Evolutionary conservation across 2,888 invertebrate species (phyloP), one percentile per base, ranked within the genome.

Genomic region (Drosophila nigritarsus): DNA sequence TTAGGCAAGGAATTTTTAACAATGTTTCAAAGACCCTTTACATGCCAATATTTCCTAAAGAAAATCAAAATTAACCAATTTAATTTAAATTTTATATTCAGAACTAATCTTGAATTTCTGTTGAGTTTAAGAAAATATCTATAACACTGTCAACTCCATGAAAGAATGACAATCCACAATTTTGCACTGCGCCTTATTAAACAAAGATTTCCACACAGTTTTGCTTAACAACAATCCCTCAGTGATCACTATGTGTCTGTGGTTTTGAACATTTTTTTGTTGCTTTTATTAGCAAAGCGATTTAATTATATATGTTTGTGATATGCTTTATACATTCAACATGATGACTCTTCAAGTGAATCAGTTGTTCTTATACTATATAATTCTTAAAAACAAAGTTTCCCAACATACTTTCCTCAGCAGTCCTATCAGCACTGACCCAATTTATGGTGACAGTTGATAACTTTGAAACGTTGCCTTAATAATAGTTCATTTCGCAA

Each of bases 351-450:
- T 63, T 18, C 29, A 13, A 32, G 27, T 72, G 72, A 72, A 56
- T 65, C 60, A 72, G 34, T 48, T 49, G 18, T 29, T 38, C 30
- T 54, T 38, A 34, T 20, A 13, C 60, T 36, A 38, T n/a, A 27
- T n/a, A 27, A 60, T 40, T n/a, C 2, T 30, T 34, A 20, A 20
- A 18, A 18, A 29, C 13, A 13, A 29, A 36, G 15, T 63, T 40
- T 9, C 38, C 27, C 38, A 42, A 53, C n/a, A 27, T 36, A 42
- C 27, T 58, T 45, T 9, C 34, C 38, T 13, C 27, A 49, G 30
- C 13, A 49, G 54, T 65, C 55, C 58, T 69, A 68, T 59, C 50
- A 67, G 54, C 50, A 59, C 27, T 75, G 65, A 75, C 75, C 75
- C 59, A 69, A 45, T 75, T 73, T n/a, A 29, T 24, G 42, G 38